Conservation (phyloP, 2,797 vertebrate species). For the Channallabes apus region DNA sequence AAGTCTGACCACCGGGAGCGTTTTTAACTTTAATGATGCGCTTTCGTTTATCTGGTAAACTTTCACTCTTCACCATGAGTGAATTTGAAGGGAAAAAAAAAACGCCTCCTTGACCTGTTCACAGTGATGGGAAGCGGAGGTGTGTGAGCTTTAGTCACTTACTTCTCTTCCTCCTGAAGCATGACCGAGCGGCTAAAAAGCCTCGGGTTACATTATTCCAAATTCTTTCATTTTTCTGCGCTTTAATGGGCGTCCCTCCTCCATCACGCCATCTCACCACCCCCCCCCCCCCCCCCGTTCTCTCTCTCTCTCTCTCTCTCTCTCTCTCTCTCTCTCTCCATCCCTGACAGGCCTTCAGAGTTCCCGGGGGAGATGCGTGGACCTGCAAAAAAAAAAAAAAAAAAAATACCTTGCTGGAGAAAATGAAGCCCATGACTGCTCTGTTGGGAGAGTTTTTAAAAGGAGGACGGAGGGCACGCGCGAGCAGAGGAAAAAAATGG, state of each 20-base stretch:
- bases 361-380: constrained; percentile 60
- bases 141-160: constrained; percentile 36
- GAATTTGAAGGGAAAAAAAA: neutral
- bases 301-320: constrained; percentile 61
- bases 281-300: constrained; percentile 57
- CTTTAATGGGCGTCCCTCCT: constrained; percentile 49
- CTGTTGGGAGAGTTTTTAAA: constrained; percentile 69
- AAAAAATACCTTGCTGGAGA: constrained; percentile 57
- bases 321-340: constrained; percentile 57
- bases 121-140: constrained; percentile 37
- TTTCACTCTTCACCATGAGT: neutral
- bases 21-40: neutral
- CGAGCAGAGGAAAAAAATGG: constrained; percentile 61
- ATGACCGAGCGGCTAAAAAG: constrained; percentile 35
- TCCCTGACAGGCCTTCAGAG: constrained; percentile 21
- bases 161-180: constrained; percentile 39
- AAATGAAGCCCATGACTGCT: constrained; percentile 69
- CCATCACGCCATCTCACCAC: constrained; percentile 58
- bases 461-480: constrained; percentile 44
- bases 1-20: neutral
- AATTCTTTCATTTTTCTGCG: constrained; percentile 51
- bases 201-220: constrained; percentile 47
- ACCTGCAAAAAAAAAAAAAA: constrained; percentile 45
- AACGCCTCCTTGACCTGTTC: neutral
- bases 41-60: neutral